These are phyloP conservation scores for Porites australiensis DNA, from an alignment of 64 coral and sea anemone genomes.

Conservation along the genomic window DNA sequence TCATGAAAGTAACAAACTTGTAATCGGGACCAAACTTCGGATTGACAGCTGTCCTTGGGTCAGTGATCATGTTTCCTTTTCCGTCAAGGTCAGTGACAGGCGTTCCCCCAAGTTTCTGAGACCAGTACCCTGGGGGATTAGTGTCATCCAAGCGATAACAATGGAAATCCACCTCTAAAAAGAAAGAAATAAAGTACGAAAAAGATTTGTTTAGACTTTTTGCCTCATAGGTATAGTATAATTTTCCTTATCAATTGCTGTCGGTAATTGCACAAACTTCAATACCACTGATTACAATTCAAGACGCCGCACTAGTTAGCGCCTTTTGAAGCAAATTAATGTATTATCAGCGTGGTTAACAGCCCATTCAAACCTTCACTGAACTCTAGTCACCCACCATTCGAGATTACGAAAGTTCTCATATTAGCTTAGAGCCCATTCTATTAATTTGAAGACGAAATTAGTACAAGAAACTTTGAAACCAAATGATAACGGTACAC, in stretches of 20 bases:
- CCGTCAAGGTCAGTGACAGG: not conserved
- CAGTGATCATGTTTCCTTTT: not conserved
- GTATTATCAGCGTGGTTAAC: too few relatives aligned
- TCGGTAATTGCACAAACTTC: not conserved
- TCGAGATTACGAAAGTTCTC: too few relatives aligned
- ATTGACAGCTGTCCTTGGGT: not conserved
- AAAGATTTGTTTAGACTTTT: not conserved
- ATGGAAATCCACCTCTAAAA: not conserved
- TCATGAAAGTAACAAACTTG: slow-evolving; percentile 21
- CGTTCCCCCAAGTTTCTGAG: not conserved
- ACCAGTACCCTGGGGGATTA: not conserved
- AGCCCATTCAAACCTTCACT: too few relatives aligned
- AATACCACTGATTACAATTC: too few relatives aligned
- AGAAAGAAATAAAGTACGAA: not conserved
- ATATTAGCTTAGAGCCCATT: too few relatives aligned
- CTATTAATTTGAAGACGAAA: too few relatives aligned
- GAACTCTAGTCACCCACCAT: too few relatives aligned
- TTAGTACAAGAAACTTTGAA: too few relatives aligned
- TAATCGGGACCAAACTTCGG: not conserved
- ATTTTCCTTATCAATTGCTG: not conserved
- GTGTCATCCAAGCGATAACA: slow-evolving; percentile 14
- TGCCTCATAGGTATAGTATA: not conserved
- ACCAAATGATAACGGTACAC: too few relatives aligned
- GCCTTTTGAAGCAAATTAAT: too few relatives aligned
- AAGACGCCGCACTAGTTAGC: too few relatives aligned